Conservation (phyloP, 1,140 invertebrate species). For the Drosophila triauraria region DNA sequence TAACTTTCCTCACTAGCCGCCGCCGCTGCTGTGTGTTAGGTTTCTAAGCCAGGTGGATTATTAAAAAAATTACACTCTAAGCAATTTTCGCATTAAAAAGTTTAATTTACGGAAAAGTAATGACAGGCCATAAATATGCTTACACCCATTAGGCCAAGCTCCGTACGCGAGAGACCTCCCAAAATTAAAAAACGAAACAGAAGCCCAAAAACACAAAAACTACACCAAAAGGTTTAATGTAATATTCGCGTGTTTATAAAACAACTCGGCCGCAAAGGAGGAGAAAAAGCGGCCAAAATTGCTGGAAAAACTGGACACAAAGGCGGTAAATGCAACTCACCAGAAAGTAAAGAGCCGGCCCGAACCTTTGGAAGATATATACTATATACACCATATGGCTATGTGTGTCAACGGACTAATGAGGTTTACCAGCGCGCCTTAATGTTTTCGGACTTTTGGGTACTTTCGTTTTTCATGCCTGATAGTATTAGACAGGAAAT, state of each 20-base stretch:
- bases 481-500: slow-evolving; percentile 68
- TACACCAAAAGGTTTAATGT: slow-evolving; percentile 66
- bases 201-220: slow-evolving; percentile 51
- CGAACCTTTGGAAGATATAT: slow-evolving; percentile 42
- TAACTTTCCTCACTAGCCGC: slow-evolving; percentile 60
- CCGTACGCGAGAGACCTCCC: slow-evolving; percentile 15
- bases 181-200: slow-evolving; percentile 30
- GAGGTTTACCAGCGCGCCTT: slow-evolving; percentile 31
- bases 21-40: slow-evolving; percentile 7
- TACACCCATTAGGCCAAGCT: slow-evolving; percentile 68
- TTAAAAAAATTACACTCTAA: slow-evolving; percentile 71
- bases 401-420: slow-evolving; percentile 75
- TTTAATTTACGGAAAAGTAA: slow-evolving; percentile 80
- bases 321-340: slow-evolving; percentile 59
- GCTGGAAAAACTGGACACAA: slow-evolving; percentile 71
- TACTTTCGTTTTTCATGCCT: slow-evolving; percentile 72
- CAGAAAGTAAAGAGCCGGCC: slow-evolving; percentile 41
- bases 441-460: slow-evolving; percentile 28
- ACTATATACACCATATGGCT: slow-evolving; percentile 14
- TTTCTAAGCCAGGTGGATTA: slow-evolving; percentile 66
- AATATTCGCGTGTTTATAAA: slow-evolving; percentile 81
- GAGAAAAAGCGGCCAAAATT: slow-evolving; percentile 10
- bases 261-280: slow-evolving; percentile 56
- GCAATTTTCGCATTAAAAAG: slow-evolving; percentile 83
- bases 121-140: slow-evolving; percentile 78